Evolutionary conservation across 1,140 invertebrate genomes (phyloP).

Genomic region (Drosophila subobscura): DNA sequence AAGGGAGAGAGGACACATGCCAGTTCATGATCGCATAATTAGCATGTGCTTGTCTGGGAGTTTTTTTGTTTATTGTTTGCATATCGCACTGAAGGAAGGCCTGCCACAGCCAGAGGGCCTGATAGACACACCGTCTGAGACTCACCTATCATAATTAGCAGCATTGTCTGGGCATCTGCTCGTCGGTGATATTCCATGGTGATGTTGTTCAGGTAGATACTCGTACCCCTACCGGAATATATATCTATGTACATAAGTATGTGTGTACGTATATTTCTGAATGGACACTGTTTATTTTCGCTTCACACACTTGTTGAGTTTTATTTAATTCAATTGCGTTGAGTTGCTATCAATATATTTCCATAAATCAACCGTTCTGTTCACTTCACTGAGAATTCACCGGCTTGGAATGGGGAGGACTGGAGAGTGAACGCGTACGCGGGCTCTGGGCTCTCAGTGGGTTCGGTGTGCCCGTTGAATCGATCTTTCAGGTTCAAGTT

Average conservation of each 20-base stretch:
- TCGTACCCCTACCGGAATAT: no score
- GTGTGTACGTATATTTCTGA: neutral
- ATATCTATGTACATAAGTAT: neutral
- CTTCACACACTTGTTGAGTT: slow-evolving; percentile 50
- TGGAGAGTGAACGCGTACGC: slow-evolving; percentile 3
- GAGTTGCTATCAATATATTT: slow-evolving; percentile 52
- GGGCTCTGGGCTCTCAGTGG: slow-evolving; percentile 5
- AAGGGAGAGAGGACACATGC: slow-evolving; percentile 9
- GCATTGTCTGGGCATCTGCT: slow-evolving; percentile 39
- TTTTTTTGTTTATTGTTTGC: slow-evolving; percentile 2
- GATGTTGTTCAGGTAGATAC: slow-evolving; percentile 12
- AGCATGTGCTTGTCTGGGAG: slow-evolving; percentile 23
- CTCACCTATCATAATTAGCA: slow-evolving; percentile 62
- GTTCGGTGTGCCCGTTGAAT: slow-evolving; percentile 44
- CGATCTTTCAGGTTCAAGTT: slow-evolving; percentile 73
- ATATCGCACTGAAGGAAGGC: slow-evolving; percentile 24
- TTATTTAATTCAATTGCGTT: neutral
- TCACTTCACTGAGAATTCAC: slow-evolving; percentile 52
- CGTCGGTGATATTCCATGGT: slow-evolving; percentile 14
- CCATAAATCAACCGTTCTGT: slow-evolving; percentile 49
- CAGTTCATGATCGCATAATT: slow-evolving; percentile 45
- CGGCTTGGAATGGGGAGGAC: slow-evolving; percentile 22
- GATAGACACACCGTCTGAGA: slow-evolving; percentile 1
- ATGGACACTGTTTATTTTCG: slow-evolving; percentile 42
- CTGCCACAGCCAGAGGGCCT: slow-evolving; percentile 1